phyloP scores from a whole-genome alignment of 2,113 vertebrate species.

The Furnarius figulus region DNA sequence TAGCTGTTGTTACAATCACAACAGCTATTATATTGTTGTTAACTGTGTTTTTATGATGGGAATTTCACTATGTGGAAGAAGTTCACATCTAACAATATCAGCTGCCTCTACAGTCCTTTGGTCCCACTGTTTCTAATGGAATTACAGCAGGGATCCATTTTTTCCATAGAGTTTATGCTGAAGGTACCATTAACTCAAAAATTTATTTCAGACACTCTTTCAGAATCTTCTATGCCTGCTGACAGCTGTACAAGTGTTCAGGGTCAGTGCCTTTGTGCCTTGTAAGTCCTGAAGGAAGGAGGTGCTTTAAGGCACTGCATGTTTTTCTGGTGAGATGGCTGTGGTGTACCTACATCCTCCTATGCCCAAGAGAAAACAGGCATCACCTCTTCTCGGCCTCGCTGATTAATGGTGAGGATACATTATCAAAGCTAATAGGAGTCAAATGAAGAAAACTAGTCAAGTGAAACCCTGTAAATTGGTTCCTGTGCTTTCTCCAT shows the following conservation, averaged over 20 bases:
- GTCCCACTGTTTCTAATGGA: background rate
- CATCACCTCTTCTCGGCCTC: slow-evolving; percentile 67
- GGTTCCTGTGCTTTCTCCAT: slow-evolving; percentile 73
- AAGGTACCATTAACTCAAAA: background rate
- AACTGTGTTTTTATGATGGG: background rate
- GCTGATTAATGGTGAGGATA: slow-evolving; percentile 83
- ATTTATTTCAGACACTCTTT: background rate
- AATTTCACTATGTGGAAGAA: background rate
- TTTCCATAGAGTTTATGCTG: background rate
- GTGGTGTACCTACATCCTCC: background rate
- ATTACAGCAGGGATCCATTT: background rate
- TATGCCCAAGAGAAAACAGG: background rate
- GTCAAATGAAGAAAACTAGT: slow-evolving; percentile 90
- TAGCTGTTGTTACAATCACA: background rate
- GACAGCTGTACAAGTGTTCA: background rate
- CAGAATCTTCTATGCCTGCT: background rate
- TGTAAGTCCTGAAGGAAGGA: background rate
- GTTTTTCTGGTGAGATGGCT: background rate
- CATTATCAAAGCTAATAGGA: slow-evolving; percentile 91
- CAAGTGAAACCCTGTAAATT: slow-evolving; percentile 86
- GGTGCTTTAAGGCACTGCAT: background rate
- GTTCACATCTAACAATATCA: background rate
- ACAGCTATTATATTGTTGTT: background rate
- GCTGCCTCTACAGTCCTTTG: background rate
- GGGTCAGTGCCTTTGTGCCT: background rate